Percentiles rank a stretch among this genome's conserved stretches.
phyloP scores from a whole-genome alignment of 92 coral and sea anemone species.

The Actinernus sp. region DNA sequence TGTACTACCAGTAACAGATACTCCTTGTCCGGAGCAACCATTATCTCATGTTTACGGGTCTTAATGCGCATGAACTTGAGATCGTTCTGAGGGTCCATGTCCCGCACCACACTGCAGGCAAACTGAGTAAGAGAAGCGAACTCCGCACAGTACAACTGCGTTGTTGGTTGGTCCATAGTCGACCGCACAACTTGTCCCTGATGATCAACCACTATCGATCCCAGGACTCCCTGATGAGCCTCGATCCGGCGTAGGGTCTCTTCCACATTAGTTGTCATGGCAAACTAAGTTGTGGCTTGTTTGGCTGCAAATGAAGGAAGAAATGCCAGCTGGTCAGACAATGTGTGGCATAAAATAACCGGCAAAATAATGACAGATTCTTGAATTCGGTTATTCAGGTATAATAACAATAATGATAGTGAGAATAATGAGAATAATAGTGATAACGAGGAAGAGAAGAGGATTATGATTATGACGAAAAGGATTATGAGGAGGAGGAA shows the following conservation, averaged over 20 bases:
- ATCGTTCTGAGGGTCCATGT: slow-evolving; percentile 67
- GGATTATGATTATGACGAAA: no score
- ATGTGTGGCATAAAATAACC: no score
- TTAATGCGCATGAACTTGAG: slow-evolving; percentile 58
- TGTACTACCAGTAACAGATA: slow-evolving; percentile 57
- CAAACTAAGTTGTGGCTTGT: no score
- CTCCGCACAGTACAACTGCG: slow-evolving; percentile 41
- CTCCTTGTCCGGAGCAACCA: slow-evolving; percentile 57
- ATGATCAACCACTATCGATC: slow-evolving; percentile 32
- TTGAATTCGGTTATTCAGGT: no score
- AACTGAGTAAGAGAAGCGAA: slow-evolving; percentile 37
- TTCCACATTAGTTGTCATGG: slow-evolving; percentile 48
- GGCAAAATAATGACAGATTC: no score
- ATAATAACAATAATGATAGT: no score
- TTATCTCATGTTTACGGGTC: slow-evolving; percentile 37
- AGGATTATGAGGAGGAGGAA: no score
- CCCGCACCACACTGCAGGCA: slow-evolving; percentile 63
- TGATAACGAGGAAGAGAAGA: no score
- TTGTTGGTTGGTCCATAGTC: slow-evolving; percentile 45
- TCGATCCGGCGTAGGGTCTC: slow-evolving; percentile 44
- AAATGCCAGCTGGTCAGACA: no score
- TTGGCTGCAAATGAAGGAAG: no score
- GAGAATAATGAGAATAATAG: no score
- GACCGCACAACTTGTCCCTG: slow-evolving; percentile 42
- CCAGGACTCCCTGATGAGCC: slow-evolving; percentile 54